Evolutionary conservation across 2,888 invertebrate species (phyloP).

Genomic region (Drosophila antonietae): DNA sequence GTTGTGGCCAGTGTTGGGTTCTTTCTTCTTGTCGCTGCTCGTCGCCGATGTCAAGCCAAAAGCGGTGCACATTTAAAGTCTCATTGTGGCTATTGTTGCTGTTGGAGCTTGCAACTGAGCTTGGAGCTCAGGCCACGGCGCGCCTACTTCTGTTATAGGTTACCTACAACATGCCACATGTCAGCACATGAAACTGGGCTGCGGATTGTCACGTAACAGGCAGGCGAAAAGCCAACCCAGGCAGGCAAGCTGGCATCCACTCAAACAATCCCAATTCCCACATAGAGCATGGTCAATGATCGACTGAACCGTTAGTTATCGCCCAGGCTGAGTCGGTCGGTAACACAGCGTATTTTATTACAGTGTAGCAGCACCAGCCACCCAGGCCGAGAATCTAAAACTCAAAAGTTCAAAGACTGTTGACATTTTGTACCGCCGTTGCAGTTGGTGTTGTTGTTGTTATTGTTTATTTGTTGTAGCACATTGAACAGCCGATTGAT

Average conservation of each 20-base stretch:
- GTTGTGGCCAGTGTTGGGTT: slow-evolving; percentile 37
- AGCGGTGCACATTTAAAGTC: slow-evolving; percentile 50
- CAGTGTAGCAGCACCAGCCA: slow-evolving; percentile 26
- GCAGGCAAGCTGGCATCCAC: background rate
- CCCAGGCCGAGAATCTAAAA: slow-evolving; percentile 33
- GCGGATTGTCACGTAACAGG: slow-evolving; percentile 51
- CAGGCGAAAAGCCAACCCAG: background rate
- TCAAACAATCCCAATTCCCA: slow-evolving; percentile 24
- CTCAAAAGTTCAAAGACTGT: slow-evolving; percentile 70
- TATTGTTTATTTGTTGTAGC: slow-evolving; percentile 15
- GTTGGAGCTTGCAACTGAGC: slow-evolving; percentile 2
- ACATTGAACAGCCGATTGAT: slow-evolving; percentile 62
- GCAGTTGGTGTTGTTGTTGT: background rate
- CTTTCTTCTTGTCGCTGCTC: slow-evolving; percentile 34
- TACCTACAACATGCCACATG: slow-evolving; percentile 37
- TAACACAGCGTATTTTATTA: slow-evolving; percentile 47
- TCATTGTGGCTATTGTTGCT: slow-evolving; percentile 41
- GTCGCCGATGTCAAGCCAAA: slow-evolving; percentile 37
- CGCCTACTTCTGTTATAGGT: slow-evolving; percentile 38
- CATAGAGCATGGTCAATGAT: slow-evolving; percentile 14
- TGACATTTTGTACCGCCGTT: slow-evolving; percentile 60
- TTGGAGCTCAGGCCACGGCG: slow-evolving; percentile 34
- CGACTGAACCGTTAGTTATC: slow-evolving; percentile 54
- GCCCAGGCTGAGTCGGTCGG: slow-evolving; percentile 18
- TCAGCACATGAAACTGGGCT: slow-evolving; percentile 52